Evolutionary conservation across 2,888 invertebrate species (phyloP).

Genomic region (Archaeoteleia sp.): DNA sequence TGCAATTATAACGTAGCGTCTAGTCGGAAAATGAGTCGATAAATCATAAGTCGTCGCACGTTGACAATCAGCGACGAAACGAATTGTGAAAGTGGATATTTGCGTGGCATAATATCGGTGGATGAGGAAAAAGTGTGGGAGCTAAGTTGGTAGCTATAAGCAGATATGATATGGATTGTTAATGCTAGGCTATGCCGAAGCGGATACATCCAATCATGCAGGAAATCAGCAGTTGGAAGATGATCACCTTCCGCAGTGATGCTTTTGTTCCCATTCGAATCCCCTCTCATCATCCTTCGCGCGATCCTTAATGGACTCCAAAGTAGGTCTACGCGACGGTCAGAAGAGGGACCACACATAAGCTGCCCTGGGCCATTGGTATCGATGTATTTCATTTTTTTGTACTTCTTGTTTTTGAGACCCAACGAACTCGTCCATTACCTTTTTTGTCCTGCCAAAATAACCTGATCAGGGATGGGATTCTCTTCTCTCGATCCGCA

Average conservation of each 20-base stretch:
- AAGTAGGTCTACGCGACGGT: slow-evolving; percentile 67
- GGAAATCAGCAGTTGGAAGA: slow-evolving; percentile 49
- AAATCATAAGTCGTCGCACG: slow-evolving; percentile 27
- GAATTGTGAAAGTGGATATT: slow-evolving; percentile 24
- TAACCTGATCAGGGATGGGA: slow-evolving; percentile 40
- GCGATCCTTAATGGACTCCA: slow-evolving; percentile 62
- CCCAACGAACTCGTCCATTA: slow-evolving; percentile 25
- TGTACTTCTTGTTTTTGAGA: slow-evolving; percentile 37
- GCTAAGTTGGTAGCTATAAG: slow-evolving; percentile 30
- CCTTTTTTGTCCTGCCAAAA: slow-evolving; percentile 58
- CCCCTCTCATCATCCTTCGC: slow-evolving; percentile 32
- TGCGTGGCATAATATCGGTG: slow-evolving; percentile 6
- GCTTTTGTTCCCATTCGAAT: slow-evolving; percentile 45
- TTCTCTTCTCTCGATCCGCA: slow-evolving; percentile 26
- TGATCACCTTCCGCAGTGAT: slow-evolving; percentile 39
- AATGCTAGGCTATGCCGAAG: slow-evolving; percentile 33
- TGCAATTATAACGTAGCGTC: slow-evolving; percentile 24
- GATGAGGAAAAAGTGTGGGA: slow-evolving; percentile 37
- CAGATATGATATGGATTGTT: slow-evolving; percentile 37
- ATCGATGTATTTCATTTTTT: slow-evolving; percentile 26
- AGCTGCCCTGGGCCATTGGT: slow-evolving; percentile 38
- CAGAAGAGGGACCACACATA: slow-evolving; percentile 51
- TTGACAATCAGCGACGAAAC: background rate
- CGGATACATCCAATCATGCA: slow-evolving; percentile 49
- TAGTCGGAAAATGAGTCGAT: slow-evolving; percentile 22